Conservation (phyloP, 2,888 invertebrate genomes). For the Diarsia dahlii region DNA sequence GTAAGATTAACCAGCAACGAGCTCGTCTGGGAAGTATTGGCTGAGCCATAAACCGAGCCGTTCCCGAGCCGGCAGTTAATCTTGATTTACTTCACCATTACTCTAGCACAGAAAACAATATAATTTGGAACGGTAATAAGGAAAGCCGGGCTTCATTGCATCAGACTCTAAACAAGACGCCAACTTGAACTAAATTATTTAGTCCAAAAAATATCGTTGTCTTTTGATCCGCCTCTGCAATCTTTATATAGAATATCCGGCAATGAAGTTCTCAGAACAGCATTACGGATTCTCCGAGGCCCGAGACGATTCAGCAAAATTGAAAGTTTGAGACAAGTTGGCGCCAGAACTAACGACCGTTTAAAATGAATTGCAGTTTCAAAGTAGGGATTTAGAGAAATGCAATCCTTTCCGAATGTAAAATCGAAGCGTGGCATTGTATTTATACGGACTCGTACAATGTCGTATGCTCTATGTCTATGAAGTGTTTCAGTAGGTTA, state of each 20-base stretch:
- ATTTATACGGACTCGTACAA: not conserved
- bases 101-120: conserved; percentile 52
- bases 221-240: conserved; percentile 30
- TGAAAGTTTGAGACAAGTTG: conserved; percentile 46
- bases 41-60: conserved; percentile 53
- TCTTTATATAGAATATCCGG: conserved; percentile 8
- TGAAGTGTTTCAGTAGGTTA: conserved; percentile 1
- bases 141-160: conserved; percentile 57
- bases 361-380: conserved; percentile 15
- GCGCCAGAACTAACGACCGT: conserved; percentile 37
- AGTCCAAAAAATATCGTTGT: conserved; percentile 15
- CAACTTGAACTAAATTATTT: conserved; percentile 24
- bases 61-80: conserved; percentile 61
- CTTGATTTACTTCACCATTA: conserved; percentile 63
- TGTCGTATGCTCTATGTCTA: not conserved
- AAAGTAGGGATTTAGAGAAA: conserved; percentile 24
- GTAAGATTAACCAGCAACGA: conserved; percentile 32
- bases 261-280: conserved; percentile 15
- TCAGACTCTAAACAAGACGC: conserved; percentile 36
- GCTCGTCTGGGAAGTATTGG: conserved; percentile 51
- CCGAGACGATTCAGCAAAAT: conserved; percentile 22
- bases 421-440: conserved; percentile 1
- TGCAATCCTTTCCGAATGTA: conserved; percentile 18
- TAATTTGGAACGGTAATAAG: conserved; percentile 68
- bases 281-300: conserved; percentile 1